Base-by-base conservation (phyloP, 2,888 invertebrate genomes). In the Arge pagana region DNA sequence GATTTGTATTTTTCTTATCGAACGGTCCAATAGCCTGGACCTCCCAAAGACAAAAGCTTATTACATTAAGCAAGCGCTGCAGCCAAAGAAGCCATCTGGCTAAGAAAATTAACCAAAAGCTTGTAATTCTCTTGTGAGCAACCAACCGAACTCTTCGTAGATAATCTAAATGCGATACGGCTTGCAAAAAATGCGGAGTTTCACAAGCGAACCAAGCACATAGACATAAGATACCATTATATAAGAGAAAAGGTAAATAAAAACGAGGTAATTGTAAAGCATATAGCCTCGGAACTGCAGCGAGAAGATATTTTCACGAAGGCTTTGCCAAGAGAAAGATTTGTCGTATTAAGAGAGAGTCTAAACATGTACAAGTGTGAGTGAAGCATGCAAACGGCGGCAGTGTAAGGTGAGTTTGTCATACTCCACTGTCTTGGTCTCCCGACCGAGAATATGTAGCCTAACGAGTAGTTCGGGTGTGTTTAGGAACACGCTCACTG, bases 21-120 rank as follows among this genome's bases (percentile, higher is more conserved):
- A 26, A 26, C 11, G 41, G 41, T 6, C 3, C 28, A 10, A 18
- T 28, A 28, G 13, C 41, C 10, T 41, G 41, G 41, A 13, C 28
- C 13, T 41, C 28, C 8, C 13, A 41, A 16, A 13, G 28, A 26
- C 41, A 41, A 41, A 24, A 26, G 8, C 16, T 26, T 5, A 23
- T 63, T 1, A 51, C 60, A 2, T 48, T 48, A 2, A 53, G 55
- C 3, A 59, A 48, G 49, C 16, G 42, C 52, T 11, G 58, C 56
- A 16, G 55, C 54, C 1, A 55, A 52, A 50, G 61, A 64, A 50
- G 31, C 55, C 4, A 37, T 62, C 13, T 63, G 65, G 62, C 31
- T 61, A 7, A 53, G 41, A 15, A 24, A 49, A 31, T 11, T 37
- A n/a, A n/a, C n/a, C n/a, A n/a, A n/a, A n/a, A n/a, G n/a, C n/a